Base-by-base conservation (phyloP, 2,797 vertebrate genomes). In the Myotis findleyi region DNA sequence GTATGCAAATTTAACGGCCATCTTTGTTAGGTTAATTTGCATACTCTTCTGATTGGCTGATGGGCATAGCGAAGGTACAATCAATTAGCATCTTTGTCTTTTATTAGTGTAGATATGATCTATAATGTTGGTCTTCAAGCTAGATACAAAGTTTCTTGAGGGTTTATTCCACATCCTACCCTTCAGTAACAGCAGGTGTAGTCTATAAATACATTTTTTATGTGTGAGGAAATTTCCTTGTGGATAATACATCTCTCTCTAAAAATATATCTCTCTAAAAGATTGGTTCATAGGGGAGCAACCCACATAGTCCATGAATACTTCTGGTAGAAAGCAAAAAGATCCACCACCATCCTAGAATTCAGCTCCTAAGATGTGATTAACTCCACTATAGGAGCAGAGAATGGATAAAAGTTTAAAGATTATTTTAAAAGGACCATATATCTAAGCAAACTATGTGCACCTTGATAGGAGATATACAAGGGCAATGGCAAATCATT, bases 321-420 rank as follows among this genome's bases (percentile, higher is more conserved):
- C 30, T 95, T 93, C 55, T 94, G 27, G 25, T 89, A 88, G 69
- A 85, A 95, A 91, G 75, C 71, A 86, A 53, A 79, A 91, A 44
- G 49, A 76, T 86, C 69, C 20, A 93, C 83, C 84, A 87, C 59
- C n/a, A 89, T 80, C 64, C 71, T 79, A 47, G 66, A 95, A 76
- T 91, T 88, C 20, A 18, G 44, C 27, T 92, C 55, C 17, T 53
- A 87, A 83, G 30, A 66, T 92, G 81, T 83, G 62, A 93, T 85
- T 90, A 95, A 93, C 79, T 97, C 59, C 27, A 76, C 68, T 55
- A 41, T 88, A 96, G 66, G 33, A 91, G 30, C 36, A 89, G n/a
- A 95, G 83, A 92, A 89, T 80, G 59, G 89, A 91, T 87, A 76
- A 92, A 96, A 86, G 25, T 95, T 97, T 87, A 96, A 97, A 96